Conservation (phyloP, 2,888 invertebrate species). For the Drosophila sordidapex region DNA sequence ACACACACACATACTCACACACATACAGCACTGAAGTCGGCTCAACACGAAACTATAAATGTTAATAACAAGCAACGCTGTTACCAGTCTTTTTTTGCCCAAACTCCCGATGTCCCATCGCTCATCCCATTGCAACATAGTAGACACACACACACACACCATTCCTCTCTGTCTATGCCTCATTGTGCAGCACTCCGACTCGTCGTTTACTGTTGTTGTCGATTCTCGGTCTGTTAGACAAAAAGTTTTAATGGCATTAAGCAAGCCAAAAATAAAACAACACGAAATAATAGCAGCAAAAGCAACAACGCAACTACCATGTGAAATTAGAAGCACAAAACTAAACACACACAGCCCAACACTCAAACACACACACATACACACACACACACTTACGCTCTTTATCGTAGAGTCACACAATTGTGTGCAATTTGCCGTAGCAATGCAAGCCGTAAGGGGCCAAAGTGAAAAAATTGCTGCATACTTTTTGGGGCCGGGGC, state of each 20-base stretch:
- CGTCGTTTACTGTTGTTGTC: conserved; percentile 39
- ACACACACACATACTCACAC: conserved; percentile 8
- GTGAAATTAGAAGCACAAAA: conserved; percentile 51
- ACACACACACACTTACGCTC: not conserved
- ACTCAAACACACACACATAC: not conserved
- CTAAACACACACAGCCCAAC: conserved; percentile 14
- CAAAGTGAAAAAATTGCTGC: conserved; percentile 47
- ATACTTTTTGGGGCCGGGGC: conserved; percentile 48
- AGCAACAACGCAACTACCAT: conserved; percentile 24
- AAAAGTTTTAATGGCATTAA: conserved; percentile 75
- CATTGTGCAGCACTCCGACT: conserved; percentile 31
- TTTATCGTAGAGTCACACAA: not conserved
- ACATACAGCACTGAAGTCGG: conserved; percentile 18
- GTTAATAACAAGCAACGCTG: conserved; percentile 72
- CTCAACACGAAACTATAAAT: conserved; percentile 76
- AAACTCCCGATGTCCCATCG: conserved; percentile 22
- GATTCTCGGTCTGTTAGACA: conserved; percentile 69
- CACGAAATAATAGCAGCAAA: conserved; percentile 46
- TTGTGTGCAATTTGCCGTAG: conserved; percentile 45
- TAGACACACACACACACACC: not conserved
- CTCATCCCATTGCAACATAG: conserved; percentile 37
- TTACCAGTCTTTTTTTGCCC: conserved; percentile 42
- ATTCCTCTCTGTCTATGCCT: not conserved
- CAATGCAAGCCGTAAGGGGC: conserved; percentile 19
- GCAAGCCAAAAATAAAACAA: conserved; percentile 64